phyloP scores from a whole-genome alignment of 2,888 invertebrate genomes.

The Xestoiulus laeticollis region DNA sequence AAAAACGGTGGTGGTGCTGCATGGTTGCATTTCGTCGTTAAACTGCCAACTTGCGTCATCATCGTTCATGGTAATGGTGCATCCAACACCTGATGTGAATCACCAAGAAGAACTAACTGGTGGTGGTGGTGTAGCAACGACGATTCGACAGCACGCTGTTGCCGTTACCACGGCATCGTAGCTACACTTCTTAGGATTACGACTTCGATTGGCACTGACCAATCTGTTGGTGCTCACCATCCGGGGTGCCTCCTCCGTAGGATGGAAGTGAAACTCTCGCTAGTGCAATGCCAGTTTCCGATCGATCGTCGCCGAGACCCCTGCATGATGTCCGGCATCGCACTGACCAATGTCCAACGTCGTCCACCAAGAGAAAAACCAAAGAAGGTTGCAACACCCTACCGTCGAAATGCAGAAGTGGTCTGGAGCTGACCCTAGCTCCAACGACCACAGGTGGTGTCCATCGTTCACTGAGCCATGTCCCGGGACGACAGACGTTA shows the following conservation, averaged over 20 bases:
- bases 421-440: constrained; percentile 22
- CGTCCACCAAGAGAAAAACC: background rate
- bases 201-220: background rate
- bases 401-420: constrained; percentile 14
- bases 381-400: background rate
- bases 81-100: background rate
- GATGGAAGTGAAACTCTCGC: background rate
- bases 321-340: background rate
- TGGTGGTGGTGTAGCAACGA: too few relatives aligned
- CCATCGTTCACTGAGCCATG: background rate
- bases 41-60: background rate
- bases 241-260: constrained; percentile 17
- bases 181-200: background rate
- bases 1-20: background rate
- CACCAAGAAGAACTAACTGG: too few relatives aligned
- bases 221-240: background rate
- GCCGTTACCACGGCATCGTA: background rate
- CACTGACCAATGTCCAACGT: background rate
- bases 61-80: background rate
- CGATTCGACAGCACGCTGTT: background rate
- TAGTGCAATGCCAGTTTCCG: constrained; percentile 23
- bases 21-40: background rate
- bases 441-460: background rate
- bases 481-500: background rate
- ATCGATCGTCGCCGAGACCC: background rate